Evolutionary conservation across 2,888 invertebrate genomes (phyloP).

Genomic region (Tridacna crocea): DNA sequence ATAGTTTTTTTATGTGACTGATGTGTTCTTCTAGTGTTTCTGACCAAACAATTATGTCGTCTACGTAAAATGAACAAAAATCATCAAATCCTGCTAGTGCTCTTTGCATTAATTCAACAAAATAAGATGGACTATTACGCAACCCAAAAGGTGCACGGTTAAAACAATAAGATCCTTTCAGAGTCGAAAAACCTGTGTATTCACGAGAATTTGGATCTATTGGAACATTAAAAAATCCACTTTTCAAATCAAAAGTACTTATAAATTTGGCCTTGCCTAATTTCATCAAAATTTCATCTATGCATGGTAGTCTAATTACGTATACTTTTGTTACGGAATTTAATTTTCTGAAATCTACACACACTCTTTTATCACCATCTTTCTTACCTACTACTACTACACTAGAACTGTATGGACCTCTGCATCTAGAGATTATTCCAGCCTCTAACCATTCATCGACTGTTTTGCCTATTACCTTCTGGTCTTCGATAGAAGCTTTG

Average conservation of each 20-base stretch:
- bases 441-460: no score
- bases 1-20: neutral
- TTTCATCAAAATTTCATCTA: constrained; percentile 19
- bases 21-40: constrained; percentile 10
- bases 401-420: constrained; percentile 6
- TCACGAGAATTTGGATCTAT: neutral
- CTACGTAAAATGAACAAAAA: constrained; percentile 15
- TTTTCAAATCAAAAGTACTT: constrained; percentile 11
- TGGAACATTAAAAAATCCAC: constrained; percentile 12
- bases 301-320: neutral
- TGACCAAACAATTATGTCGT: constrained; percentile 17
- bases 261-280: constrained; percentile 9
- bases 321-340: no score
- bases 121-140: no score
- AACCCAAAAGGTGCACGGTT: no score
- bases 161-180: constrained; percentile 1
- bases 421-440: no score
- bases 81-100: constrained; percentile 20
- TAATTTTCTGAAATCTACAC: no score
- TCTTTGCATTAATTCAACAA: constrained; percentile 18
- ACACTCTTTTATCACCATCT: constrained; percentile 2
- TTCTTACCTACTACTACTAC: constrained; percentile 15
- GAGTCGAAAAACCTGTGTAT: constrained; percentile 17
- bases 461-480: no score
- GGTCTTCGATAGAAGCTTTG: no score